phyloP scores from a whole-genome alignment of 2,888 invertebrate species.

The Agonopterix subpropinquella region DNA sequence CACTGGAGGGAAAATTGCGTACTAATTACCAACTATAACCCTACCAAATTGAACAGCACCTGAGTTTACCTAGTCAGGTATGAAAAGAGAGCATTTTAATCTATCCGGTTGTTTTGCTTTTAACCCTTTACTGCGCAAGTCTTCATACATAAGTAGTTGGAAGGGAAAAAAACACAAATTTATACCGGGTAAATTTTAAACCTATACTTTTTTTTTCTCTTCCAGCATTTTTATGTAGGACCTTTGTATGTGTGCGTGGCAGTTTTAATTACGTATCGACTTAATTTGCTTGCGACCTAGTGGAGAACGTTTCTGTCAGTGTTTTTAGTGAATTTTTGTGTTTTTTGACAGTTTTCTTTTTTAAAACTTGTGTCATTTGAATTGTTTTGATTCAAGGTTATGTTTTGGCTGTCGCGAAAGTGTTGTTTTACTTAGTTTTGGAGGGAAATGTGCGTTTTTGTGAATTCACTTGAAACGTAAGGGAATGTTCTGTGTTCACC shows the following conservation, averaged over 20 bases:
- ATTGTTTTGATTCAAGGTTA: slow-evolving; percentile 29
- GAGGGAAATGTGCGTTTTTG: slow-evolving; percentile 34
- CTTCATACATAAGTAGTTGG: slow-evolving; percentile 67
- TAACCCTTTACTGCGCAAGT: slow-evolving; percentile 75
- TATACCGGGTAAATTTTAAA: slow-evolving; percentile 76
- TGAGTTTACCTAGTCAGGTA: not conserved
- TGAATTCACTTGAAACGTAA: not conserved
- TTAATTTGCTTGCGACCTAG: slow-evolving; percentile 66
- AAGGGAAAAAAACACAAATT: slow-evolving; percentile 74
- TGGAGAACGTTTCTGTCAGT: slow-evolving; percentile 33
- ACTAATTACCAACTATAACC: slow-evolving; percentile 38
- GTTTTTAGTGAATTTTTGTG: slow-evolving; percentile 19
- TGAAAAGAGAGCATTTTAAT: slow-evolving; percentile 6
- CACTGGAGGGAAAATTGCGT: slow-evolving; percentile 34
- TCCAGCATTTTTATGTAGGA: slow-evolving; percentile 71
- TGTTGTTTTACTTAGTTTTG: slow-evolving; percentile 31
- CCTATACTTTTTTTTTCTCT: slow-evolving; percentile 74
- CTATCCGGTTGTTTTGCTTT: slow-evolving; percentile 25
- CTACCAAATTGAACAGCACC: slow-evolving; percentile 17
- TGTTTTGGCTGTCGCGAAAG: slow-evolving; percentile 24
- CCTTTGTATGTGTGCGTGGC: slow-evolving; percentile 71
- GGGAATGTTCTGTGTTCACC: too few relatives aligned
- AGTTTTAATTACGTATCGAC: slow-evolving; percentile 76
- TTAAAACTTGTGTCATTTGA: not conserved
- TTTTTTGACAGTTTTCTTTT: slow-evolving; percentile 18